Evolutionary conservation across 2,797 vertebrate genomes (phyloP), one percentile per base, ranked within the genome.

Genomic region (Rhynchonycteris naso): DNA sequence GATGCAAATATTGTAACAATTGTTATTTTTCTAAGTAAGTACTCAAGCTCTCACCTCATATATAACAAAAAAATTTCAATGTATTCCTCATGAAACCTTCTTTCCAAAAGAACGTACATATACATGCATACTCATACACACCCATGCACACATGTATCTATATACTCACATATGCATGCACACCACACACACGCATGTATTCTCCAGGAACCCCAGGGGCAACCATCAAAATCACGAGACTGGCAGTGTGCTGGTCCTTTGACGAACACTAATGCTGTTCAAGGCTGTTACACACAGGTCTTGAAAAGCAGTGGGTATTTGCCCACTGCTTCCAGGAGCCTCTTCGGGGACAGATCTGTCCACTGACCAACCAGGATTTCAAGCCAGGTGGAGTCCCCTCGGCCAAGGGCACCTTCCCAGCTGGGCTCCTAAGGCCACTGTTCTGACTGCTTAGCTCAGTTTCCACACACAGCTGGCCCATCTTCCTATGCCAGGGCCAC

Each of bases 281-380:
- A 15, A 72, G 38, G 79, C 26, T 12, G 0, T 30, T 28, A 33
- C 7, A 56, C 13, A n/a, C 0, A 0, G 16, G 4, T 30, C 33
- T 30, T 21, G 21, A 50, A 81, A 74, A 74, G 3, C 9, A 59
- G 14, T 0, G 10, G 68, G 59, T 12, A 4, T 26, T 38, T 33
- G 47, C 5, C 43, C 54, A 30, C 33, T 50, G 24, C 21, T 52
- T 2, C 68, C 68, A 38, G 47, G 30, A 74, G 15, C 4, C n/a
- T 75, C 71, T 4, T 14, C 35, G 15, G 38, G 43, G 19, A 56
- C 5, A 15, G 4, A 52, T 24, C 11, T 30, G 28, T 90, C 11
- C 69, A 14, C n/a, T 52, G 35, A 30, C 22, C 22, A 79, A 33
- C 38, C 14, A 74, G 30, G 38, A 74, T 43, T 66, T 33, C 8